Evolutionary conservation across 2,113 vertebrate species (phyloP).

Genomic region (Onychostruthus taczanowskii): DNA sequence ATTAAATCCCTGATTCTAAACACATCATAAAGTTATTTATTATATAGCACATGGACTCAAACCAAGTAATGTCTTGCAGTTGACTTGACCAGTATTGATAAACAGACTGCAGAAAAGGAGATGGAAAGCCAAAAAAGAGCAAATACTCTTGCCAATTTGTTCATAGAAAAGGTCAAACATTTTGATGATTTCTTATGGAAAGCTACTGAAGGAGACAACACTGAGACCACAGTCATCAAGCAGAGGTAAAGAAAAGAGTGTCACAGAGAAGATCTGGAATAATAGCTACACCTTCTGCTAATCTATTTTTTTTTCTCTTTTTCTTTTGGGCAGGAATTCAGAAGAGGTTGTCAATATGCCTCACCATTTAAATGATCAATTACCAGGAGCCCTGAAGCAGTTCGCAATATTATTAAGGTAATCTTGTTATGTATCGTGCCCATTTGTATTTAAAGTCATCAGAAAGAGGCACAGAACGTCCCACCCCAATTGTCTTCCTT

Average conservation of each 20-base stretch:
- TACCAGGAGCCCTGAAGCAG: constrained; percentile 82
- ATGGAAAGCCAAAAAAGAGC: constrained; percentile 78
- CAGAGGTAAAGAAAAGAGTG: constrained; percentile 56
- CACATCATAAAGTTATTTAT: not conserved
- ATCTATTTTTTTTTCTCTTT: not conserved
- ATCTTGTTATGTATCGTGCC: accelerated
- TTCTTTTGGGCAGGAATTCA: constrained; percentile 34
- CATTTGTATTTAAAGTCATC: not conserved
- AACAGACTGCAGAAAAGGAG: constrained; percentile 82
- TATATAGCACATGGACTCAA: not conserved
- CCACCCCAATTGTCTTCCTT: not conserved
- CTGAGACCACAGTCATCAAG: not conserved
- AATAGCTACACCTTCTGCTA: not conserved
- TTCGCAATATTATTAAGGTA: constrained; percentile 87
- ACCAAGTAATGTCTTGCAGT: constrained; percentile 73
- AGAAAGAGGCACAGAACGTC: not conserved
- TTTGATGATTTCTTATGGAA: constrained; percentile 88
- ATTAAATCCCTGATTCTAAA: not conserved
- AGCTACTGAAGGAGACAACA: not conserved
- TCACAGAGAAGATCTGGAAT: not conserved
- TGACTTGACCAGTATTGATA: constrained; percentile 90
- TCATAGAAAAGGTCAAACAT: constrained; percentile 81
- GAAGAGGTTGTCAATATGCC: constrained; percentile 57
- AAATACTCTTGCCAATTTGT: constrained; percentile 75
- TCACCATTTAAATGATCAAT: constrained; percentile 45